Evolutionary conservation across 2,888 invertebrate species (phyloP).

Genomic region (Petrolisthes manimaculis): DNA sequence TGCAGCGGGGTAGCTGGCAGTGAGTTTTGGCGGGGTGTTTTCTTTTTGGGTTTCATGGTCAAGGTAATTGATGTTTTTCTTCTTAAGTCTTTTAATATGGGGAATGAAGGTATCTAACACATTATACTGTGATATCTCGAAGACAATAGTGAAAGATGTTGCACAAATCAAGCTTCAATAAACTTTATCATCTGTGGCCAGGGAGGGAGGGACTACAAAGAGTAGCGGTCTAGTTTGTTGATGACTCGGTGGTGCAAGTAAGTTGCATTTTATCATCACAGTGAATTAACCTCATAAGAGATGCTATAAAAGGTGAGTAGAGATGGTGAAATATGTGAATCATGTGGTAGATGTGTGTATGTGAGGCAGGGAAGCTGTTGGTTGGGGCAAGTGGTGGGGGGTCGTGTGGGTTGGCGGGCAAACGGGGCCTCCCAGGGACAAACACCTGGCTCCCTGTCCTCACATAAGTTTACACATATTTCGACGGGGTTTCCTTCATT

Average conservation of each 20-base stretch:
- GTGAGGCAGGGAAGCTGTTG: constrained; percentile 2
- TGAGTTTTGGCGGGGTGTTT: constrained; percentile 30
- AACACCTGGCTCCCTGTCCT: constrained; percentile 32
- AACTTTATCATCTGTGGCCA: neutral
- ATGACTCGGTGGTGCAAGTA: neutral
- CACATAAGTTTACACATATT: neutral
- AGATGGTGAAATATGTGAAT: neutral
- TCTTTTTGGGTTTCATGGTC: neutral
- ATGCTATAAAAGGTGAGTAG: too few species aligned
- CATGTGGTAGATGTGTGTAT: neutral
- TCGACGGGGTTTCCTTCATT: too few species aligned
- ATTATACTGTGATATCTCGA: neutral
- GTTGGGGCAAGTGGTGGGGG: constrained; percentile 21
- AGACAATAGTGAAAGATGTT: neutral
- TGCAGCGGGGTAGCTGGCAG: neutral
- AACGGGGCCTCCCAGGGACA: constrained; percentile 27
- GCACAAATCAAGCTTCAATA: neutral
- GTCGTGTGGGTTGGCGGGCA: constrained; percentile 48
- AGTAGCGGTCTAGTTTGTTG: neutral
- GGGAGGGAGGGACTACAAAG: neutral
- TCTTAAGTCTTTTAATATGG: neutral
- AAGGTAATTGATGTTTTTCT: neutral
- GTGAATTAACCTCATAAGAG: too few species aligned
- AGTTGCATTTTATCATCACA: neutral
- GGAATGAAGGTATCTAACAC: neutral